Conservation (phyloP, 2,888 invertebrate genomes). For the Perizoma affinitatum region DNA sequence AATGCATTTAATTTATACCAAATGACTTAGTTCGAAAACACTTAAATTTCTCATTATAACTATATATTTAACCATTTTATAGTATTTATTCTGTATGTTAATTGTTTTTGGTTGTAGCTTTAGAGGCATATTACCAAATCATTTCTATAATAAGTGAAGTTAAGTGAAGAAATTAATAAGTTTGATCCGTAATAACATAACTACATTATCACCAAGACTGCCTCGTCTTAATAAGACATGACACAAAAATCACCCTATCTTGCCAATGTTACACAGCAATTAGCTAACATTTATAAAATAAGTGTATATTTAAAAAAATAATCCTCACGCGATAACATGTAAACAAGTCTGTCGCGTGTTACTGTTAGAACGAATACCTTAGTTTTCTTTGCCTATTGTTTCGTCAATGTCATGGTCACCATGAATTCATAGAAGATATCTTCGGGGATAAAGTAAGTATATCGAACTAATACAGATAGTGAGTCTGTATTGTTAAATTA, state of each 20-base stretch:
- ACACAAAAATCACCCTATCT: slow-evolving; percentile 47
- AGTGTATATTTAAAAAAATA: neutral
- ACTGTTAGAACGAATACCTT: too few relatives aligned
- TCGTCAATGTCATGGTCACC: too few relatives aligned
- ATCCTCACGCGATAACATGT: too few relatives aligned
- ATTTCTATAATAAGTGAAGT: slow-evolving; percentile 1
- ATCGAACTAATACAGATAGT: neutral
- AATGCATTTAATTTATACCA: slow-evolving; percentile 80
- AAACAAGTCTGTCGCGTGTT: too few relatives aligned
- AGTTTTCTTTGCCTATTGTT: too few relatives aligned
- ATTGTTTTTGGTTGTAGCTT: slow-evolving; percentile 11
- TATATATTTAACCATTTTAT: slow-evolving; percentile 30
- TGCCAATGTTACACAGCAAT: slow-evolving; percentile 46
- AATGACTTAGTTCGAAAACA: slow-evolving; percentile 60
- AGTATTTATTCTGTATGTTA: slow-evolving; percentile 6
- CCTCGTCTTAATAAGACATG: slow-evolving; percentile 45
- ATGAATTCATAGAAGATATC: too few relatives aligned
- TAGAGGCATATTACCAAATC: slow-evolving; percentile 22
- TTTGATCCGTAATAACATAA: slow-evolving; percentile 4
- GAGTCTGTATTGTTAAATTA: slow-evolving; percentile 1
- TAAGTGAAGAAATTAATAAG: slow-evolving; percentile 1
- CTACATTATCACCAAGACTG: slow-evolving; percentile 48
- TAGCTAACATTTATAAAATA: slow-evolving; percentile 3
- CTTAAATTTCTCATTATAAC: slow-evolving; percentile 34
- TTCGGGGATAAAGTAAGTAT: neutral